Conservation (phyloP, 2,888 invertebrate species). For the Zootermopsis nevadensis region DNA sequence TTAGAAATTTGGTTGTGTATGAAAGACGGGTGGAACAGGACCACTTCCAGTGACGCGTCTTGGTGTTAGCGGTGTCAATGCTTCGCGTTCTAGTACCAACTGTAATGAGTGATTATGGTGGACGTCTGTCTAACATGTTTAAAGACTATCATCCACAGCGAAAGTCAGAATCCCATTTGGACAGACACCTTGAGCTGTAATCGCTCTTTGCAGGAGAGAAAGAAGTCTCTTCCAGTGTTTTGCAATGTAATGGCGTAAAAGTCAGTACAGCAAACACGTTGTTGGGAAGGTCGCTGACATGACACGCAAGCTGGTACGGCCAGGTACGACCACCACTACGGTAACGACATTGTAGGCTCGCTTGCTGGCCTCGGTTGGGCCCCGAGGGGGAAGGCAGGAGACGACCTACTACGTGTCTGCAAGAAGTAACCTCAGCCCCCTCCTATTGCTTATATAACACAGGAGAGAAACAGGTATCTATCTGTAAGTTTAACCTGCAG, state of each 20-base stretch:
- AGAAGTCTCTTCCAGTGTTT: background rate
- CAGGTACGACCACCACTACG: conserved; percentile 28
- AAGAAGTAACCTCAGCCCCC: background rate
- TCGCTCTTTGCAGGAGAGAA: background rate
- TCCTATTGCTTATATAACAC: background rate
- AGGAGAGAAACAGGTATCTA: background rate
- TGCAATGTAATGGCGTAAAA: conserved; percentile 20
- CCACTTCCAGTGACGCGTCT: too few species aligned
- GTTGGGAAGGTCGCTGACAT: conserved; percentile 34
- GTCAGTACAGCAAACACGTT: conserved; percentile 19
- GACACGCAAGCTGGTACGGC: conserved; percentile 37
- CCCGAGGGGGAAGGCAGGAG: background rate
- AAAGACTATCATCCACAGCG: too few species aligned
- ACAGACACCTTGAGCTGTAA: background rate
- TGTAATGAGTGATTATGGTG: too few species aligned
- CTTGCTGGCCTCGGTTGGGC: conserved; percentile 7
- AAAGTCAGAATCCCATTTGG: too few species aligned
- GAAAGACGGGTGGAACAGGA: too few species aligned
- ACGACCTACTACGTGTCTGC: conserved; percentile 6
- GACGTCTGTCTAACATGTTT: too few species aligned
- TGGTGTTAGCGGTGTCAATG: too few species aligned
- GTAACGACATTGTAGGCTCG: conserved; percentile 9
- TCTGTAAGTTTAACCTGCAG: background rate
- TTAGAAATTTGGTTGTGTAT: too few species aligned
- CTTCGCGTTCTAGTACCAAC: too few species aligned